A percentile compares a stretch with the other conserved stretches of the same genome.
Evolutionary conservation across 2,888 invertebrate genomes (phyloP).

Genomic region (Drosophila sordidapex): DNA sequence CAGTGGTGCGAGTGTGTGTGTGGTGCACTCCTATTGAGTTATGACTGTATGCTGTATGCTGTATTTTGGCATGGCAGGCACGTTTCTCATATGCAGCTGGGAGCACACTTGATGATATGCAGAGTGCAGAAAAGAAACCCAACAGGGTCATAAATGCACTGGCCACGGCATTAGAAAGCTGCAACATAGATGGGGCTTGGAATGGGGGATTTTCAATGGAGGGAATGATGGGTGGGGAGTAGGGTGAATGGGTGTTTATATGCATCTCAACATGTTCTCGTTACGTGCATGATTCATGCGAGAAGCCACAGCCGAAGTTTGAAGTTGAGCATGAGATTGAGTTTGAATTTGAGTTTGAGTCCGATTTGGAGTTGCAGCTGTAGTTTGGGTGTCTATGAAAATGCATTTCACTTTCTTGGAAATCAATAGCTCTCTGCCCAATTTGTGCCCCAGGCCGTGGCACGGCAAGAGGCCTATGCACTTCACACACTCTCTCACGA

Average conservation of each 20-base stretch:
- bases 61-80: conserved; percentile 71
- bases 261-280: conserved; percentile 63
- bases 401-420: conserved; percentile 75
- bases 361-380: neutral
- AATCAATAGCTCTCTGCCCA: conserved; percentile 62
- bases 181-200: conserved; percentile 29
- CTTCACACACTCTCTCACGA: conserved; percentile 54
- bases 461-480: conserved; percentile 14
- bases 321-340: conserved; percentile 8
- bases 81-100: conserved; percentile 56
- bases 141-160: conserved; percentile 64
- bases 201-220: conserved; percentile 11
- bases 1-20: conserved; percentile 14
- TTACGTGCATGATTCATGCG: conserved; percentile 50
- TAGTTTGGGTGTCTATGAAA: conserved; percentile 14
- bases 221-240: conserved; percentile 4
- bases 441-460: conserved; percentile 33
- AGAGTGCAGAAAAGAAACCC: conserved; percentile 64
- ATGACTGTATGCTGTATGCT: conserved; percentile 45
- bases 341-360: neutral
- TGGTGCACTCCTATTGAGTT: conserved; percentile 40
- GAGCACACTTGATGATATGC: conserved; percentile 59
- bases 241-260: conserved; percentile 37
- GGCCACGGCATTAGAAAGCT: conserved; percentile 59
- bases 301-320: conserved; percentile 20